A percentile compares a stretch with the other conserved stretches of the same genome.
Evolutionary conservation across 2,888 invertebrate species (phyloP).

Genomic region (Electrophaes corylata): DNA sequence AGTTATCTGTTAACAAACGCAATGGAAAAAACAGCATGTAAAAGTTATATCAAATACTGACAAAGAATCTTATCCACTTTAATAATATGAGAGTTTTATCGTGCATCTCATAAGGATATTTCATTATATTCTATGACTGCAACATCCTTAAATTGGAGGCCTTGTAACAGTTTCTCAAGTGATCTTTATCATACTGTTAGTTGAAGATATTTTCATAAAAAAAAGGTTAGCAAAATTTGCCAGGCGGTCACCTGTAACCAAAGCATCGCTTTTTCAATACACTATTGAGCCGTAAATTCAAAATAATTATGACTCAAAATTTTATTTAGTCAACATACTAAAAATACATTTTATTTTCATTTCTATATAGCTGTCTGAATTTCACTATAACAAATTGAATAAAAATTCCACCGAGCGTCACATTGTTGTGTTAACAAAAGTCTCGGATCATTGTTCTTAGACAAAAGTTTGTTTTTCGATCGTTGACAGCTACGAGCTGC

Average conservation of each 20-base stretch:
- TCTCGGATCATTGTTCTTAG: no score
- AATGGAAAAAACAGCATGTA: neutral
- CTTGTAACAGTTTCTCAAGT: slow-evolving; percentile 5
- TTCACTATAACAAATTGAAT: neutral
- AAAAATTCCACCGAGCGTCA: neutral
- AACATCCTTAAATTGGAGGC: slow-evolving; percentile 3
- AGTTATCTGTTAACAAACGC: no score
- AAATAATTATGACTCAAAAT: no score
- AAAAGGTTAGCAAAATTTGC: no score
- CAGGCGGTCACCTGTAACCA: no score
- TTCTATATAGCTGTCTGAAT: neutral
- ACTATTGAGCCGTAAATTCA: neutral
- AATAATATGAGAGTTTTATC: slow-evolving; percentile 1
- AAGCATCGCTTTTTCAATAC: no score
- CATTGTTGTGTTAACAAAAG: neutral
- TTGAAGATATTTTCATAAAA: no score
- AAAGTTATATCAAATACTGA: neutral
- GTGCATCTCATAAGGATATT: slow-evolving; percentile 1
- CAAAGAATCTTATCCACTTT: neutral
- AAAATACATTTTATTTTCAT: neutral
- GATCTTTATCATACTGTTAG: no score
- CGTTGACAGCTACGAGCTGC: neutral
- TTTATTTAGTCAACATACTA: neutral
- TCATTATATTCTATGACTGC: slow-evolving; percentile 10
- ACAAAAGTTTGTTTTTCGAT: neutral